These are phyloP conservation scores for Phasianus colchicus DNA, from an alignment of 2,113 vertebrate genomes.

Conservation along the genomic window DNA sequence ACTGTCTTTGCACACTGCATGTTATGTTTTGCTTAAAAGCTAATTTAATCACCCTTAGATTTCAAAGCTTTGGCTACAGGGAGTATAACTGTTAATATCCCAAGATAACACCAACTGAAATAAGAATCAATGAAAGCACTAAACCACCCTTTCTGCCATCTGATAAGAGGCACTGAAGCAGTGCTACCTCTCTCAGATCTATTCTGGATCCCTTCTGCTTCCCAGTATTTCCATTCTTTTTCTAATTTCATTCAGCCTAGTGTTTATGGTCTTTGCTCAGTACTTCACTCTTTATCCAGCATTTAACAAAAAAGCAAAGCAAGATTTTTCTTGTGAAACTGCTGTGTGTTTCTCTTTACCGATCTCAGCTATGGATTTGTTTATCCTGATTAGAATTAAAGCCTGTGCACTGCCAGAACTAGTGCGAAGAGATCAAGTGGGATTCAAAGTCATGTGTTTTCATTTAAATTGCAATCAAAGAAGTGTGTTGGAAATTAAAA, in stretches of 20 bases:
- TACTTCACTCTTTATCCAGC: background rate
- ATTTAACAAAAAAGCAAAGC: background rate
- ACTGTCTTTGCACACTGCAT: background rate
- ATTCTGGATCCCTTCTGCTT: background rate
- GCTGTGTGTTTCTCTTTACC: background rate
- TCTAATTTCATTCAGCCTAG: background rate
- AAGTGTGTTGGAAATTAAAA: conserved; percentile 49
- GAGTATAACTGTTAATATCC: background rate
- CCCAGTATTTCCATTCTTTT: background rate
- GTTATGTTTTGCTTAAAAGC: background rate
- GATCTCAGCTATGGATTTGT: background rate
- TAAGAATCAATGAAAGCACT: background rate
- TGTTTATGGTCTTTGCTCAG: background rate
- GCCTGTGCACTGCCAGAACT: background rate
- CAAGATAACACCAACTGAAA: background rate
- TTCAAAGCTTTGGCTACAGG: conserved; percentile 5
- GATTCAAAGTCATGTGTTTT: background rate
- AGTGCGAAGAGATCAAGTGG: conserved; percentile 7
- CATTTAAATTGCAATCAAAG: conserved; percentile 1
- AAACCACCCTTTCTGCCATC: background rate
- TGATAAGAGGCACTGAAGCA: background rate
- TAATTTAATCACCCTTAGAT: background rate
- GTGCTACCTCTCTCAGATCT: background rate
- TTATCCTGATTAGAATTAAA: conserved; percentile 16
- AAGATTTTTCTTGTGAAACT: background rate